Percentiles rank a stretch among this genome's conserved stretches.
These are phyloP conservation scores for Neopipo cinnamomea DNA, from an alignment of 2,113 vertebrate species.

Conservation along the genomic window DNA sequence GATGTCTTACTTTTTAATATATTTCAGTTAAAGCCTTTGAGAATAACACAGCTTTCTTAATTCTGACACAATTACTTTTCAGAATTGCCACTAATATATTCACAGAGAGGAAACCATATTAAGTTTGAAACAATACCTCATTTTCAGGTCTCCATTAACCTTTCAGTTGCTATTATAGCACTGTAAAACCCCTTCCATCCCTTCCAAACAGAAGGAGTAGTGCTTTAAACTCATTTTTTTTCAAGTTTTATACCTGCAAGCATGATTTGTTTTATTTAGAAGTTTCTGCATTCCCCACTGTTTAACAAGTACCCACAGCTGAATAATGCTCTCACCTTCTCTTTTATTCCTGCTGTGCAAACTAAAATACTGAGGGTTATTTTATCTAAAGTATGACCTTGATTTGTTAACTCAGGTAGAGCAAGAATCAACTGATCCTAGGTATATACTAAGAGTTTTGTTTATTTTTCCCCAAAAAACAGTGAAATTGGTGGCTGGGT, in stretches of 20 bases:
- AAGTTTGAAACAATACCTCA: neutral
- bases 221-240: neutral
- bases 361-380: neutral
- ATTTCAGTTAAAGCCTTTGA: neutral
- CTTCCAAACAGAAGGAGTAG: conserved; percentile 38
- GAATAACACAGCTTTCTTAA: neutral
- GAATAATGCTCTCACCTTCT: neutral
- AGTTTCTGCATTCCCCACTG: conserved; percentile 1
- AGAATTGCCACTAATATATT: conserved; percentile 38
- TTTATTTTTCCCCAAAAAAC: neutral
- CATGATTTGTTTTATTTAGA: conserved; percentile 60
- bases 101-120: neutral
- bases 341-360: neutral
- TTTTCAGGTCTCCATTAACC: conserved; percentile 45
- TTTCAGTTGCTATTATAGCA: conserved; percentile 15
- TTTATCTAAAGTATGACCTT: neutral
- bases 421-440: neutral
- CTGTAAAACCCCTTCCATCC: conserved; percentile 14
- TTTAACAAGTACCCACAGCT: conserved; percentile 29
- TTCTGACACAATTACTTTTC: neutral
- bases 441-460: neutral
- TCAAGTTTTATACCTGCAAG: neutral
- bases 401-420: neutral
- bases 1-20: neutral
- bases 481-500: neutral